Percentiles rank a stretch among this genome's conserved stretches.
Conservation (phyloP, 2,888 invertebrate species). For the Trissolcus brochymenae region DNA sequence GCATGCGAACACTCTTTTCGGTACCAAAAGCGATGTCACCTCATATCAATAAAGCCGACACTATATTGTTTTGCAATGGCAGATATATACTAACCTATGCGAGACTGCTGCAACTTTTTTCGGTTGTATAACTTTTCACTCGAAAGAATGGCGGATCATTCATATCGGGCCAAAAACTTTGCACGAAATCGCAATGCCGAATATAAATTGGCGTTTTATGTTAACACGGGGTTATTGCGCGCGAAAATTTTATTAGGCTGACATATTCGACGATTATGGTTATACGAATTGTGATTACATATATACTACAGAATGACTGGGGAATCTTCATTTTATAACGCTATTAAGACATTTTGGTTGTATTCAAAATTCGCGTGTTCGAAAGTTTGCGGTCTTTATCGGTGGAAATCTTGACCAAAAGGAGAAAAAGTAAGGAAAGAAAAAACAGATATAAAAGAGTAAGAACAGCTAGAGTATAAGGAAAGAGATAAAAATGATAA, state of each 20-base stretch:
- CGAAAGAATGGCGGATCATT: slow-evolving; percentile 13
- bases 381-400: too few species aligned
- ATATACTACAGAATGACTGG: too few species aligned
- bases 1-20: slow-evolving; percentile 62
- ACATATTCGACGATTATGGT: slow-evolving; percentile 3
- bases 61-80: slow-evolving; percentile 16
- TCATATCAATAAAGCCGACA: slow-evolving; percentile 47
- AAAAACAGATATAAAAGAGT: slow-evolving; percentile 15
- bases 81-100: neutral
- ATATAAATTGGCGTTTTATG: slow-evolving; percentile 35
- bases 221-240: slow-evolving; percentile 12
- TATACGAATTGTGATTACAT: neutral
- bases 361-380: too few species aligned
- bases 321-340: too few species aligned
- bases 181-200: slow-evolving; percentile 4
- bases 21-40: slow-evolving; percentile 34
- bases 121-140: slow-evolving; percentile 3
- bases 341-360: too few species aligned
- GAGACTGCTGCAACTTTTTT: neutral
- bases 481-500: too few species aligned
- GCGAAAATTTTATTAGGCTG: slow-evolving; percentile 5
- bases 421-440: too few species aligned
- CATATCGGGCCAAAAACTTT: slow-evolving; percentile 15
- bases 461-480: too few species aligned
- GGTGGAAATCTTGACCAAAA: too few species aligned